A percentile compares a stretch with the other conserved stretches of the same genome.
Evolutionary conservation across 2,797 vertebrate species (phyloP).

Genomic region (Urosaurus nigricauda): DNA sequence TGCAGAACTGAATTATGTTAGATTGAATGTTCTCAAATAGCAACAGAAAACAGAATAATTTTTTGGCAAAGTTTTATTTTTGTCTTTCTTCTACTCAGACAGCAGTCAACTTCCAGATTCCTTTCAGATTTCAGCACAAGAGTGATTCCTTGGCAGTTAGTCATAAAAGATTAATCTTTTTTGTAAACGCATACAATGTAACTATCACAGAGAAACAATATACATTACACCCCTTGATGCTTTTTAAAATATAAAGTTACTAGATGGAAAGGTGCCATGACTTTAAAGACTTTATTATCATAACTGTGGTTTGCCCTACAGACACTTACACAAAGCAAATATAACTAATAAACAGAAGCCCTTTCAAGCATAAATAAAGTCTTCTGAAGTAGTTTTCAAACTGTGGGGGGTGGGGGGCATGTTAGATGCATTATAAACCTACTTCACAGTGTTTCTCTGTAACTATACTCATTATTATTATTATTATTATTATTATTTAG

Average conservation of each 20-base stretch:
- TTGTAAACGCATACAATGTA: neutral
- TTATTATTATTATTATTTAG: too few species aligned
- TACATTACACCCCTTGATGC: neutral
- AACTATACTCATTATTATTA: neutral
- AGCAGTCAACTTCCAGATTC: neutral
- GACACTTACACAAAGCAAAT: neutral
- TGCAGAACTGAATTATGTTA: neutral
- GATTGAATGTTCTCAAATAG: neutral
- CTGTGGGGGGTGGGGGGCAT: neutral
- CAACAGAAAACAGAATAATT: neutral
- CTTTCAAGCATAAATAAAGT: conserved; percentile 10
- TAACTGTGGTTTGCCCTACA: neutral
- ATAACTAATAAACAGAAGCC: neutral
- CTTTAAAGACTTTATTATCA: conserved; percentile 4
- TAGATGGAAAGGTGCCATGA: neutral
- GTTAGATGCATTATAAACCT: neutral
- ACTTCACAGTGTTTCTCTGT: neutral
- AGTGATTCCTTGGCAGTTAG: neutral
- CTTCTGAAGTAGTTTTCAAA: conserved; percentile 1
- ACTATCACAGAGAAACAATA: conserved; percentile 15
- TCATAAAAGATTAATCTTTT: conserved; percentile 1
- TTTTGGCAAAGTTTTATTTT: neutral
- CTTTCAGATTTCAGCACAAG: neutral
- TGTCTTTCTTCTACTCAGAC: neutral
- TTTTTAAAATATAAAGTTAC: conserved; percentile 22